Base-by-base conservation (phyloP, 2,797 vertebrate genomes). In the Vultur gryphus region DNA sequence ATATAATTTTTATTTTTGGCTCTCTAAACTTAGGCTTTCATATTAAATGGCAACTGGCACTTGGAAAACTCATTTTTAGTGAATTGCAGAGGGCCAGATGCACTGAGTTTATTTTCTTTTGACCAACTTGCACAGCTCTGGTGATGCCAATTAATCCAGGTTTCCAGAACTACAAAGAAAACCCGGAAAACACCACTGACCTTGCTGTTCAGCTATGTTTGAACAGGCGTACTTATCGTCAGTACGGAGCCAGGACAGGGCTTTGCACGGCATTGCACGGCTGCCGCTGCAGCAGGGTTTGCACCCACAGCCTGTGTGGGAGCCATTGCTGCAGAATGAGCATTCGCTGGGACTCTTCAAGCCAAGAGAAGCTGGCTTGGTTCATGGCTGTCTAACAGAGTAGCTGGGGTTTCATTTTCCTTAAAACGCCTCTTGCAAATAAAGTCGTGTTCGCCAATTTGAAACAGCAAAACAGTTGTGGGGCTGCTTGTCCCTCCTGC, bases 401-500 rank as follows among this genome's bases (percentile, higher is more conserved):
- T 16, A 35, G 7, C 67, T 5, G 16, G 8, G 15, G 16, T 46
- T 87, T 83, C 1, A 3, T 77, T 80, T 65, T 26, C 55, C 39
- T 77, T 66, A 37, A 65, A 82, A 71, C 1, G 10, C 7, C 3
- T 31, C 37, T n/a, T n/a, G 58, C 35, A 55, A 69, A 76, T 25
- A 10, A 71, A 49, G 23, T 31, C 0, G 0, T 7, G 19, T 10
- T 0, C 3, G 1, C 11, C 2, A 4, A 28, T 87, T 75, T 35
- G 39, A 54, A 62, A 37, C 0, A 1, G 10, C 19, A n/a, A 31
- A 84, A 13, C 4, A 7, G 16, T 8, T 66, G 26, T 18, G 80
- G 37, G 16, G 57, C 39, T 73, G 39, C 15, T 61, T 2, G 1
- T 43, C 54, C 16, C 39, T n/a, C 48, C 52, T 26, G 19, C 1